phyloP scores from a whole-genome alignment of 2,888 invertebrate species.

The Hirudinaria manillensis region DNA sequence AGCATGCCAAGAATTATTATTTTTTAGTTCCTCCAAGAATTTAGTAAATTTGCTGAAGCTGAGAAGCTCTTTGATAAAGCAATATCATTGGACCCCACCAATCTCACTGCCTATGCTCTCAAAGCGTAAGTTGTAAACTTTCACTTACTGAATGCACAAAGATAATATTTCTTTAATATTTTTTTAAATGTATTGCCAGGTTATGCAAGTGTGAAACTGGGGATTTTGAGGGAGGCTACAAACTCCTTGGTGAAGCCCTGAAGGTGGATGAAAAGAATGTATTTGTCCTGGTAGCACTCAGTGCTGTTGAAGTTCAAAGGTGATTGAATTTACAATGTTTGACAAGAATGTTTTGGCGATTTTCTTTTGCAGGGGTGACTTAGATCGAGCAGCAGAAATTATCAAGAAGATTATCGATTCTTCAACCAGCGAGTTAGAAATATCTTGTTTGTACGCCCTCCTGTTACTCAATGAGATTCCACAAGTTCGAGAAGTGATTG shows the following conservation, averaged over 20 bases:
- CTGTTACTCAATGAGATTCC: constrained; percentile 85
- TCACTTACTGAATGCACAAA: neutral
- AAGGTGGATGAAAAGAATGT: constrained; percentile 83
- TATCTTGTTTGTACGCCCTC: constrained; percentile 82
- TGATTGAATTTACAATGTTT: constrained; percentile 42
- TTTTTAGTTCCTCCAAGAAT: constrained; percentile 68
- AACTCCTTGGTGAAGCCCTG: constrained; percentile 73
- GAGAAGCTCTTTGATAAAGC: constrained; percentile 76
- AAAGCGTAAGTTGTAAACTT: constrained; percentile 60
- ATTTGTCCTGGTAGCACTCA: constrained; percentile 88
- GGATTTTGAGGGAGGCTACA: constrained; percentile 71
- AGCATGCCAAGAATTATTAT: too few species aligned
- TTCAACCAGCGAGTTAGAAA: constrained; percentile 78
- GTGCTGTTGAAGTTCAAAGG: constrained; percentile 89
- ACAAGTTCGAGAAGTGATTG: too few species aligned
- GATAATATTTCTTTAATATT: neutral
- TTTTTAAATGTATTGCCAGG: constrained; percentile 42
- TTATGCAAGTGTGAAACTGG: constrained; percentile 73
- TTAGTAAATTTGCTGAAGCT: constrained; percentile 74
- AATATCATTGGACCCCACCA: constrained; percentile 72
- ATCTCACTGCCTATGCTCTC: constrained; percentile 80
- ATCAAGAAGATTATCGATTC: constrained; percentile 82
- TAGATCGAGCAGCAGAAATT: constrained; percentile 72
- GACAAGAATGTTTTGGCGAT: neutral
- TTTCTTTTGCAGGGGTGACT: constrained; percentile 65